Percentiles rank a stretch among this genome's conserved stretches.
phyloP scores from a whole-genome alignment of 35 echinoderm and acorn worm species.

The Acanthaster planci region DNA sequence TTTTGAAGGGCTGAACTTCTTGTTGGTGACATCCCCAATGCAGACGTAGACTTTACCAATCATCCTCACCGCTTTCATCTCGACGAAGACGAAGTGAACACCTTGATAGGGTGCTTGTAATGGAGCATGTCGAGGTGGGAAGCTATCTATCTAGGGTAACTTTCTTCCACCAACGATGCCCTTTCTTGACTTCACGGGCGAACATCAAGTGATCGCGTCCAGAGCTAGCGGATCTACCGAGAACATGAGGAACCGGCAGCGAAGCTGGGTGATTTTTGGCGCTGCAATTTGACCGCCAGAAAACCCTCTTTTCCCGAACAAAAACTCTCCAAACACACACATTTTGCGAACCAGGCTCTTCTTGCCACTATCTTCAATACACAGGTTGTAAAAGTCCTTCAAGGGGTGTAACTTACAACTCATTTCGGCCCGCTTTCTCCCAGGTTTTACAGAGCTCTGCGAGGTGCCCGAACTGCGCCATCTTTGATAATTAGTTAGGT shows the following conservation, averaged over 20 bases:
- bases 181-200: not conserved
- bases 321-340: not conserved
- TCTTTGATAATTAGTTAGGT: slow-evolving; percentile 35
- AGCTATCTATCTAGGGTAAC: slow-evolving; percentile 16
- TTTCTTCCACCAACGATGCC: not conserved
- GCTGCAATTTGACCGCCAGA: not conserved
- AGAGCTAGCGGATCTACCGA: not conserved
- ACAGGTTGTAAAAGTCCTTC: slow-evolving; percentile 3
- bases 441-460: slow-evolving; percentile 57
- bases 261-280: not conserved
- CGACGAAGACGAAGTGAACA: too few relatives aligned
- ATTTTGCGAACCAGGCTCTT: slow-evolving; percentile 19
- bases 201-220: not conserved
- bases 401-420: slow-evolving; percentile 73
- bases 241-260: not conserved
- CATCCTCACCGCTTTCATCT: too few relatives aligned
- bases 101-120: too few relatives aligned
- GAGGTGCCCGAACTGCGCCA: slow-evolving; percentile 37
- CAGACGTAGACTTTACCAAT: too few relatives aligned
- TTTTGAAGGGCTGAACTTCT: too few relatives aligned
- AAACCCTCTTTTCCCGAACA: slow-evolving; percentile 3
- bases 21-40: too few relatives aligned
- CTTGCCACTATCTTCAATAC: not conserved
- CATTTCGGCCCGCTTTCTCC: slow-evolving; percentile 80
- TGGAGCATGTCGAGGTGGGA: not conserved